Percentiles rank a stretch among this genome's conserved stretches.
Evolutionary conservation across 2,113 vertebrate genomes (phyloP).

Genomic region (Formicarius rufipectus): DNA sequence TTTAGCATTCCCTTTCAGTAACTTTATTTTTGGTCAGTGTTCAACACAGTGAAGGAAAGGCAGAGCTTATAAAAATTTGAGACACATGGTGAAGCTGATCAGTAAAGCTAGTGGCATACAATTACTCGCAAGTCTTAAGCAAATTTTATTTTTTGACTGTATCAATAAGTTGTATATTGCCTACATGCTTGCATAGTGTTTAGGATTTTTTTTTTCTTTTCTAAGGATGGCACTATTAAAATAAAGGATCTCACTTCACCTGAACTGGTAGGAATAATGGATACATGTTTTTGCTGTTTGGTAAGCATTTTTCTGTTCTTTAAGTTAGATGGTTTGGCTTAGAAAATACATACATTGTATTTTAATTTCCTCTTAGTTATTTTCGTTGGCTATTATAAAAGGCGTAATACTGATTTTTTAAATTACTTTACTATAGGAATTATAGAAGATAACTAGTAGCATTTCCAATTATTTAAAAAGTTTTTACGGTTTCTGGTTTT

Average conservation of each 20-base stretch:
- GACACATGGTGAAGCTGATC: not conserved
- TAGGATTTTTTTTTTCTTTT: not conserved
- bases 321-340: not conserved
- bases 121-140: not conserved
- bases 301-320: slow-evolving; percentile 73
- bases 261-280: slow-evolving; percentile 95
- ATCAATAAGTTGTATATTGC: not conserved
- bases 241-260: slow-evolving; percentile 93
- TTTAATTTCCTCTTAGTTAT: not conserved
- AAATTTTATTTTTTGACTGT: not conserved
- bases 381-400: not conserved
- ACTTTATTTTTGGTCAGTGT: not conserved
- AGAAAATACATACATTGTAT: not conserved
- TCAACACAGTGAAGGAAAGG: not conserved
- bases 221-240: slow-evolving; percentile 91
- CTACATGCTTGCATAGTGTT: not conserved
- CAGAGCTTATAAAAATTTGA: not conserved
- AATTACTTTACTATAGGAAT: not conserved
- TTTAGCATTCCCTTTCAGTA: not conserved
- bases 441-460: not conserved
- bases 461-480: not conserved
- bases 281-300: slow-evolving; percentile 98
- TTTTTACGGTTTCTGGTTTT: not conserved
- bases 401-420: not conserved
- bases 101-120: not conserved